Conservation (phyloP, 2,113 vertebrate species). For the Alethe diademata region DNA sequence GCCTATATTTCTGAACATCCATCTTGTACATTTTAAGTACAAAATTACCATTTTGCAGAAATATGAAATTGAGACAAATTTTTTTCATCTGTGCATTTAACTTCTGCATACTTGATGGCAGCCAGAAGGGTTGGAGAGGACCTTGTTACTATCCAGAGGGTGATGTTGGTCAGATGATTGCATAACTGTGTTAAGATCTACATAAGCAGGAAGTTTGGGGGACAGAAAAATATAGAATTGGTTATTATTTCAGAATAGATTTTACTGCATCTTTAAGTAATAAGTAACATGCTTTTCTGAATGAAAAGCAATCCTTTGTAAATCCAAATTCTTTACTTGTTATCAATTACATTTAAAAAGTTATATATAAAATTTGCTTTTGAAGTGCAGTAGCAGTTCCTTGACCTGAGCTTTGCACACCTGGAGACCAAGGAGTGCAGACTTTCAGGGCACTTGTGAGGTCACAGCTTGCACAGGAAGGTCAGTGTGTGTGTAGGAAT, state of each 20-base stretch:
- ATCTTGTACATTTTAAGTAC: constrained; percentile 87
- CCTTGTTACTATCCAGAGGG: constrained; percentile 78
- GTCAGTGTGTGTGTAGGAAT: background rate
- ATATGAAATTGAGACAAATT: constrained; percentile 83
- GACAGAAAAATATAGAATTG: constrained; percentile 22
- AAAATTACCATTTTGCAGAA: constrained; percentile 90
- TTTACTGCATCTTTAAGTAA: constrained; percentile 7
- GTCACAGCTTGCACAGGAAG: background rate
- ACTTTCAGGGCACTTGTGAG: background rate
- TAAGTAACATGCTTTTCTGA: background rate
- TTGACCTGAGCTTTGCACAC: background rate
- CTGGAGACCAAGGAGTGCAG: background rate
- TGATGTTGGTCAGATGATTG: constrained; percentile 53
- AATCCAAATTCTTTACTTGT: background rate
- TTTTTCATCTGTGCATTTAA: constrained; percentile 83
- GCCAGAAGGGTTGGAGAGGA: constrained; percentile 78
- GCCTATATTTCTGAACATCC: constrained; percentile 90
- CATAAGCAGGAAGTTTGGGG: constrained; percentile 37
- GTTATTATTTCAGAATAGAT: constrained; percentile 29
- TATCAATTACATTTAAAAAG: background rate
- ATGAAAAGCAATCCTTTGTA: background rate
- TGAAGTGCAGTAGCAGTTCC: background rate
- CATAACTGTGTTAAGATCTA: constrained; percentile 67
- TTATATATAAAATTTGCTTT: background rate
- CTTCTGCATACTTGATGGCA: constrained; percentile 85